phyloP scores from a whole-genome alignment of 2,113 vertebrate genomes.

The Oreocharis arfaki region DNA sequence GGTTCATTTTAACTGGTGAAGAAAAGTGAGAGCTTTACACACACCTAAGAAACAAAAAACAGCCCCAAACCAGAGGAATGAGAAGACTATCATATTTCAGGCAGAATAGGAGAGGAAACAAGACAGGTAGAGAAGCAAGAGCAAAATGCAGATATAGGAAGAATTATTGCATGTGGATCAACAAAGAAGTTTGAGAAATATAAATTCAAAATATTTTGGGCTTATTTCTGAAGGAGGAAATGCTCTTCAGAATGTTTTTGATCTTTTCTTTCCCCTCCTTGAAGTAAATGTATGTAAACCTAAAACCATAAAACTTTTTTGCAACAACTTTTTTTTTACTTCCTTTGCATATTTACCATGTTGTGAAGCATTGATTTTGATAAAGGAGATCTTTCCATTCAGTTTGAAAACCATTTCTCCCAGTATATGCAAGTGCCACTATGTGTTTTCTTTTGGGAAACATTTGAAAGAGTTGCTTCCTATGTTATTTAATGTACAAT shows the following conservation, averaged over 20 bases:
- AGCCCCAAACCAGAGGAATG: not conserved
- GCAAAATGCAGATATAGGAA: not conserved
- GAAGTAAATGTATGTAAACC: not conserved
- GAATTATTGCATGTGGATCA: not conserved
- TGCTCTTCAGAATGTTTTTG: slow-evolving; percentile 52
- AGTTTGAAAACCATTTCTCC: not conserved
- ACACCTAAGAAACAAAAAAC: not conserved
- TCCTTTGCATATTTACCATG: not conserved
- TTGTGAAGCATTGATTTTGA: slow-evolving; percentile 36
- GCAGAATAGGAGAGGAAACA: not conserved
- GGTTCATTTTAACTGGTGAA: not conserved
- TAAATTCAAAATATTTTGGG: slow-evolving; percentile 20
- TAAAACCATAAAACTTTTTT: slow-evolving; percentile 33
- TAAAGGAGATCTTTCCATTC: slow-evolving; percentile 18
- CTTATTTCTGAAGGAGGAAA: slow-evolving; percentile 35
- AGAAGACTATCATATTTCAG: not conserved
- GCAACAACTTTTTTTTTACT: not conserved
- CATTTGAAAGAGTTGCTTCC: slow-evolving; percentile 1
- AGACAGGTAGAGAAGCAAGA: not conserved
- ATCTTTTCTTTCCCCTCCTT: not conserved
- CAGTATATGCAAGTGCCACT: slow-evolving; percentile 30
- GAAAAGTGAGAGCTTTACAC: not conserved
- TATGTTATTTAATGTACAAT: not conserved
- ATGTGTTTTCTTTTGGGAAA: slow-evolving; percentile 29
- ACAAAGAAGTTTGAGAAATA: not conserved